phyloP scores from a whole-genome alignment of 1,140 invertebrate genomes.

The Olivierus martensii region DNA sequence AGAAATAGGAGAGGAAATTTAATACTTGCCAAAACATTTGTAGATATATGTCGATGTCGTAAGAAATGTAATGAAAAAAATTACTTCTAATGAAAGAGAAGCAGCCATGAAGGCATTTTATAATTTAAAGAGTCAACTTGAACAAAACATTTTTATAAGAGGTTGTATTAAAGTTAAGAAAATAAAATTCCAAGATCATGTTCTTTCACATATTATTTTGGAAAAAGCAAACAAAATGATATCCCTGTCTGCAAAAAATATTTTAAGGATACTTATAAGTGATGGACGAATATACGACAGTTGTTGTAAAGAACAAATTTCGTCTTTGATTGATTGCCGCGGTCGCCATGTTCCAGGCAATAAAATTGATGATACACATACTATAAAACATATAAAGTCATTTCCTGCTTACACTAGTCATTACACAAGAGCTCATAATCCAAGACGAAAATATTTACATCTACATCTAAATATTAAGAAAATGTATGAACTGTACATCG shows the following conservation, averaged over 20 bases:
- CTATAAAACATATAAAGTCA: slow-evolving; percentile 5
- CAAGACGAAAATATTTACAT: not conserved
- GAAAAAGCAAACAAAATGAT: not conserved
- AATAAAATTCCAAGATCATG: slow-evolving; percentile 5
- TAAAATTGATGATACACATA: slow-evolving; percentile 4
- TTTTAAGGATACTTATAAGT: slow-evolving; percentile 4
- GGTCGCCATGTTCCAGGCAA: not conserved
- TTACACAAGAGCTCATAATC: slow-evolving; percentile 10
- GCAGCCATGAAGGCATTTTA: slow-evolving; percentile 7
- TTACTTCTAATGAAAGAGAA: slow-evolving; percentile 2
- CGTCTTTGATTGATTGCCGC: not conserved
- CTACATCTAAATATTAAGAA: slow-evolving; percentile 8
- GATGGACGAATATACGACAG: not conserved
- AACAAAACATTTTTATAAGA: slow-evolving; percentile 6
- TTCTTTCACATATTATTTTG: slow-evolving; percentile 3
- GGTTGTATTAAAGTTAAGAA: slow-evolving; percentile 5
- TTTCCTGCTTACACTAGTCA: slow-evolving; percentile 10
- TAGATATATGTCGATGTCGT: not conserved
- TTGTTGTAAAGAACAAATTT: slow-evolving; percentile 5
- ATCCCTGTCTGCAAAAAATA: slow-evolving; percentile 1
- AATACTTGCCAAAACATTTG: not conserved
- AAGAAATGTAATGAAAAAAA: not conserved
- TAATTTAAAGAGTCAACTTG: slow-evolving; percentile 1
- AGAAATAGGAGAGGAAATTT: not conserved
- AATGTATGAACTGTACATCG: slow-evolving; percentile 7